Conservation (phyloP, 2,888 invertebrate species). For the Monoplex corrugatus region DNA sequence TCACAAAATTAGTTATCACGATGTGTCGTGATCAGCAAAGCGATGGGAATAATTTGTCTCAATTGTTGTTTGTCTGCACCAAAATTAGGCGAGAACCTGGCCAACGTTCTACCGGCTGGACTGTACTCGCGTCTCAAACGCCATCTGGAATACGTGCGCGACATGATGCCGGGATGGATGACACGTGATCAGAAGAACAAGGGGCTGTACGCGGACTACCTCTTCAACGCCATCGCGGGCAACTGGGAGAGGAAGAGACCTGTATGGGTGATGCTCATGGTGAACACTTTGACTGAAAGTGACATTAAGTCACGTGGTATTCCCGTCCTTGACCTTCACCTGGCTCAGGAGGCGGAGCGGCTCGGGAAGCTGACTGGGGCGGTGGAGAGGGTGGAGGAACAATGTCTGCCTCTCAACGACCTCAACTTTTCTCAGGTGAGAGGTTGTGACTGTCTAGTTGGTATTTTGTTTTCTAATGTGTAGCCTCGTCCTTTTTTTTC, state of each 20-base stretch:
- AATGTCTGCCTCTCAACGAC: slow-evolving; percentile 84
- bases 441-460: no score
- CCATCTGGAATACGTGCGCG: slow-evolving; percentile 82
- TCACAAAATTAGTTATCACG: no score
- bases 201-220: slow-evolving; percentile 82
- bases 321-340: slow-evolving; percentile 84
- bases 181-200: slow-evolving; percentile 79
- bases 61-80: background rate
- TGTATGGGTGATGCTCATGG: slow-evolving; percentile 84
- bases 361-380: slow-evolving; percentile 83
- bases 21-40: no score
- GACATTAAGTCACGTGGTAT: slow-evolving; percentile 82
- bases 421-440: slow-evolving; percentile 83
- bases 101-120: slow-evolving; percentile 81
- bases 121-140: slow-evolving; percentile 82
- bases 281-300: slow-evolving; percentile 83
- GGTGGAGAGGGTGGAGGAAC: slow-evolving; percentile 84
- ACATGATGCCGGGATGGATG: slow-evolving; percentile 82
- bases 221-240: slow-evolving; percentile 83
- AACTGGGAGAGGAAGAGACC: slow-evolving; percentile 84
- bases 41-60: no score
- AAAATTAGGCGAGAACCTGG: slow-evolving; percentile 74
- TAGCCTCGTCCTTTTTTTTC: background rate
- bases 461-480: background rate
- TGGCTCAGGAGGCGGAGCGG: slow-evolving; percentile 83